phyloP scores from a whole-genome alignment of 2,113 vertebrate genomes.

The Strigops habroptila region DNA sequence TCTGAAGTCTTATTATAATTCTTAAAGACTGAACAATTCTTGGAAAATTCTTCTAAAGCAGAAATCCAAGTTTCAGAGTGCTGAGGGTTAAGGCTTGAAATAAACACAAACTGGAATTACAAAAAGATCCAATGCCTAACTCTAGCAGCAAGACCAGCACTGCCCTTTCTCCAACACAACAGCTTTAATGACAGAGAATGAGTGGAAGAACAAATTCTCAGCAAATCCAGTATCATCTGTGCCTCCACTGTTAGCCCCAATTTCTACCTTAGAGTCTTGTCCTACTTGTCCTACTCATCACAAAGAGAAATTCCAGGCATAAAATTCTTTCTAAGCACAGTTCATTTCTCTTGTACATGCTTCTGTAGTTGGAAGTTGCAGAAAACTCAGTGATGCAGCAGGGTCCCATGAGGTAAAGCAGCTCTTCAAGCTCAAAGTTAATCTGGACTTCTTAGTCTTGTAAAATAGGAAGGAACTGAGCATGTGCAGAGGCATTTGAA shows the following conservation, averaged over 20 bases:
- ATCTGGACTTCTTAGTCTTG: not conserved
- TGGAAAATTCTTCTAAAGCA: not conserved
- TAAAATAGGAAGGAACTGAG: not conserved
- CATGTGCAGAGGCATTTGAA: not conserved
- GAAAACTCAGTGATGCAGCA: not conserved
- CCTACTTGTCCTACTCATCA: not conserved
- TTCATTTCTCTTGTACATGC: not conserved
- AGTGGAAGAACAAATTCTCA: not conserved
- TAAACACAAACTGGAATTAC: not conserved
- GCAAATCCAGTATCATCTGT: not conserved
- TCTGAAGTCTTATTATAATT: not conserved
- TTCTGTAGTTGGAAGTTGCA: not conserved
- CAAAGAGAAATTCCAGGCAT: not conserved
- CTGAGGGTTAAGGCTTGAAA: not conserved
- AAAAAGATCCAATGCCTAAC: not conserved
- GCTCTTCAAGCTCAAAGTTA: not conserved
- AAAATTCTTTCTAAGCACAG: not conserved
- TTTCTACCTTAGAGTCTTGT: not conserved
- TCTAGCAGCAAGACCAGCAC: not conserved
- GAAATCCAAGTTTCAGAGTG: not conserved
- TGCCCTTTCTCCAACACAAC: not conserved
- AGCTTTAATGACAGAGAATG: not conserved
- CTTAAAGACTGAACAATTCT: not conserved
- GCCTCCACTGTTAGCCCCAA: not conserved
- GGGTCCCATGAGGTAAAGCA: not conserved